Conservation (phyloP, 2,113 vertebrate genomes). For the Sisor rabdophorus region DNA sequence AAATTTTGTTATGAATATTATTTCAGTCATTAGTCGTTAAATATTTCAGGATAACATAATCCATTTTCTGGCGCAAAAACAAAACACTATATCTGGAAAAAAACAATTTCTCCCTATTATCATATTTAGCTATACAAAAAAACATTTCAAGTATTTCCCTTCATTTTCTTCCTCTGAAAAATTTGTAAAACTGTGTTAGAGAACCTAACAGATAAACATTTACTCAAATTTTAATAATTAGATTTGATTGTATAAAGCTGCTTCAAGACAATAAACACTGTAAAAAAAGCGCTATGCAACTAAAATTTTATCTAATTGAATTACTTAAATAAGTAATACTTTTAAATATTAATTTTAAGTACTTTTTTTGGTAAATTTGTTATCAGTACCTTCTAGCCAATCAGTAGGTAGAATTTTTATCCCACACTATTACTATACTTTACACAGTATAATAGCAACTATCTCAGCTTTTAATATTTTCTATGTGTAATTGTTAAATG, state of each 20-base stretch:
- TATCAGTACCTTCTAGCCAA: background rate
- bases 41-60: background rate
- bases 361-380: background rate
- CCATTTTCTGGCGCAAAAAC: no score
- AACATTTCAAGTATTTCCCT: no score
- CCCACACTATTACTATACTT: no score
- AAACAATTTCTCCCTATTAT: background rate
- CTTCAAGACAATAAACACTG: background rate
- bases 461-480: no score
- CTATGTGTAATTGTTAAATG: no score
- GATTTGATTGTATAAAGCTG: background rate
- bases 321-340: background rate
- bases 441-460: no score
- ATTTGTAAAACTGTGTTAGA: no score
- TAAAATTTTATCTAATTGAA: background rate
- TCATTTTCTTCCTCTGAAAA: no score
- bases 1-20: background rate
- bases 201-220: background rate
- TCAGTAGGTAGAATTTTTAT: background rate
- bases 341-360: no score
- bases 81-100: no score
- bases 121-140: background rate
- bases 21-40: background rate
- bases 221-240: background rate
- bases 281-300: background rate